Conservation (phyloP, 2,888 invertebrate species). For the Teleogryllus oceanicus region DNA sequence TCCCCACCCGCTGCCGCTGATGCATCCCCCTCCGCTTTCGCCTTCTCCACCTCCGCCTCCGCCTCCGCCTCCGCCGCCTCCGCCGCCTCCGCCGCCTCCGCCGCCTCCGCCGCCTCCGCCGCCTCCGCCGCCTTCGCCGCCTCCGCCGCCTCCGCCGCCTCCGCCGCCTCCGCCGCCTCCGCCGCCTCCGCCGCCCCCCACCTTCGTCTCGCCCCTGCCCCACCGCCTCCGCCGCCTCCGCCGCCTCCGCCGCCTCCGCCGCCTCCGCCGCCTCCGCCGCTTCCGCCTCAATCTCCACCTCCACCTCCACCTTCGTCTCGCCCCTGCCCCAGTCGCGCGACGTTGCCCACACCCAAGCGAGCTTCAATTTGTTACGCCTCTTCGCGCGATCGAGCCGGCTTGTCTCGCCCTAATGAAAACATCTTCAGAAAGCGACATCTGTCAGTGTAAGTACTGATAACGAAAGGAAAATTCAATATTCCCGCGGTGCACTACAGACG, state of each 20-base stretch:
- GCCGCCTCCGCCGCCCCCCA: too few relatives aligned
- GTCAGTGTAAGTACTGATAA: not conserved
- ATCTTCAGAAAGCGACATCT: not conserved
- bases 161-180: not conserved
- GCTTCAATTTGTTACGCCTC: not conserved
- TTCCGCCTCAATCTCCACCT: too few relatives aligned
- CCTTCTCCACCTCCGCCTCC: too few relatives aligned
- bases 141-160: not conserved
- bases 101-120: not conserved
- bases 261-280: rapidly evolving
- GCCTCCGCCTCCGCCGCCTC: not conserved
- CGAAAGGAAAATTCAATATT: not conserved
- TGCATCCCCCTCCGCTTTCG: too few relatives aligned
- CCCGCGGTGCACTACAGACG: not conserved
- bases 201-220: not conserved
- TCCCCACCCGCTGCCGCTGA: too few relatives aligned
- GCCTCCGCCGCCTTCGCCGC: too few relatives aligned
- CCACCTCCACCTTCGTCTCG: not conserved
- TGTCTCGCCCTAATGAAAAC: constrained; percentile 7
- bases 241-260: not conserved
- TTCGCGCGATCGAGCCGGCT: not conserved
- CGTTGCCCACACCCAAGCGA: not conserved
- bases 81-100: not conserved
- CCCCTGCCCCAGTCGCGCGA: not conserved
- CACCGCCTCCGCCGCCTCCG: not conserved